phyloP scores from a whole-genome alignment of 2,113 vertebrate genomes.

The Gavia stellata region DNA sequence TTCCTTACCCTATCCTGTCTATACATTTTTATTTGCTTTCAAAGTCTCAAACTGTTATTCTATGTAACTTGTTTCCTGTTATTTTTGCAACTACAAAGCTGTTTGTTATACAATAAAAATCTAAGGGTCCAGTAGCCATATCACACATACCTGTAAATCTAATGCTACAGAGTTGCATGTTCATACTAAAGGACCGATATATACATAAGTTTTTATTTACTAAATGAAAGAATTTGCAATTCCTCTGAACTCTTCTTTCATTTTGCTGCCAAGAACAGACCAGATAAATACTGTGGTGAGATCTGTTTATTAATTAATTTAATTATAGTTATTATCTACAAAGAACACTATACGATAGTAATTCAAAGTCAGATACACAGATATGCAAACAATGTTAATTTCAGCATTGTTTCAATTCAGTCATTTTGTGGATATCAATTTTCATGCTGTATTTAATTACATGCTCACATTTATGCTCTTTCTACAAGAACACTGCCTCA shows the following conservation, averaged over 20 bases:
- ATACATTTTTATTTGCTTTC: not conserved
- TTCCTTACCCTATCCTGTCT: not conserved
- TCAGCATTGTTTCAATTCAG: not conserved
- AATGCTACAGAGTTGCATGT: not conserved
- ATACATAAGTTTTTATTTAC: not conserved
- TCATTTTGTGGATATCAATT: not conserved
- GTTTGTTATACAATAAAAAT: not conserved
- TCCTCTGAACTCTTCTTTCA: not conserved
- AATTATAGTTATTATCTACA: conserved; percentile 17
- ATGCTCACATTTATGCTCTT: not conserved
- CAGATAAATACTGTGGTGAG: not conserved
- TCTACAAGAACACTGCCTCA: not conserved
- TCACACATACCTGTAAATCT: not conserved
- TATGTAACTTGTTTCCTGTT: not conserved
- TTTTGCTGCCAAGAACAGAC: conserved; percentile 7
- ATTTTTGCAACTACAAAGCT: not conserved
- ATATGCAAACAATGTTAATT: not conserved
- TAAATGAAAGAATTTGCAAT: not conserved
- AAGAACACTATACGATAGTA: not conserved
- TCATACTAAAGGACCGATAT: not conserved
- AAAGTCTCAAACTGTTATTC: not conserved
- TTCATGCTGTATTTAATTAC: not conserved
- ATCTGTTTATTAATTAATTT: conserved; percentile 41
- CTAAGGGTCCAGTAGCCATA: not conserved
- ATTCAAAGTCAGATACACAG: not conserved